Base-by-base conservation (phyloP, 2,888 invertebrate genomes). In the Scrobipalpa atriplicella region DNA sequence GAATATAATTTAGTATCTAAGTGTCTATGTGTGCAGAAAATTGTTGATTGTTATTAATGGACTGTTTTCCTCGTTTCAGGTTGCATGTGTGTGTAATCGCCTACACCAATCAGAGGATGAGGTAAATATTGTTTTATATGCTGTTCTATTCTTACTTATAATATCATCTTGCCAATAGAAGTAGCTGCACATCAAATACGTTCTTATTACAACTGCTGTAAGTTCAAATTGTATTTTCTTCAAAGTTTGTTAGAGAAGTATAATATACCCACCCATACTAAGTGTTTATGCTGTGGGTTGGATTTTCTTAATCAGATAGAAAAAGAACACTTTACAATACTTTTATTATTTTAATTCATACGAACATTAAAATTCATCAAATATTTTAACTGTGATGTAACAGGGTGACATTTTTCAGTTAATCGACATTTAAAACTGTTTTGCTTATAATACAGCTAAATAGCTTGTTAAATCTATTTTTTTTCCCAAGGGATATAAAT, bases 31-130 rank as follows among this genome's bases (percentile, higher is more conserved):
- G 19, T 10, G 41, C 9, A 52, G 8, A 58, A 36, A 38, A 38
- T 58, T 58, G 58, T 58, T 58, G 38, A 36, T 38, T 13, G 16
- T 58, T 58, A 58, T 29, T 58, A 58, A 58, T 58, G n/a, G n/a
- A 7, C n/a, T 9, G 58, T 58, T 58, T 58, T 62, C 47, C 62
- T 62, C 21, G 62, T 62, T 43, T 29, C 47, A 47, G 47, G 43
- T 47, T 62, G 13, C 43, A 21, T 62, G 47, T 21, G 58, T 58
- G 58, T n/a, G 58, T 56, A 13, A 10, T 36, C 38, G 58, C 38
- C 58, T 58, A 10, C 58, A 10, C 56, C 56, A 29, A 56, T 56
- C 56, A 36, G 11, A 29, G 10, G n/a, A 38, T 21, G 38, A 58
- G 58, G 58, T 58, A 58, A 58, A 58, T 58, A 29, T 38, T 16